A percentile compares a stretch with the other conserved stretches of the same genome.
These are phyloP conservation scores for Rotaria magnacalcarata DNA, from an alignment of 2,888 invertebrate genomes.

Conservation along the genomic window DNA sequence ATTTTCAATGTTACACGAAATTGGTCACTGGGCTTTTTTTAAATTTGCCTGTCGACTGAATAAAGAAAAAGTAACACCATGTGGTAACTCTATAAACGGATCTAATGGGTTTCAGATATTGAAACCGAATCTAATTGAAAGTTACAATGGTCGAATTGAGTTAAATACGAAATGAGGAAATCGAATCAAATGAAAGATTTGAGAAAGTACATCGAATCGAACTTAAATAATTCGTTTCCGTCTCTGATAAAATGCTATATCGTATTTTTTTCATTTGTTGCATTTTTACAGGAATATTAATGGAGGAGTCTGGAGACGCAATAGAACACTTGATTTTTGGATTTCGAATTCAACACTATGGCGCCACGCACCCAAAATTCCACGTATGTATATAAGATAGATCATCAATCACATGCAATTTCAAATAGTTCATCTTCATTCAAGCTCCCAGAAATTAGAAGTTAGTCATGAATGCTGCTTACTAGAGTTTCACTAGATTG, in stretches of 20 bases:
- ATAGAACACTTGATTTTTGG: not conserved
- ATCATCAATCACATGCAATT: too few species aligned
- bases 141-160: too few species aligned
- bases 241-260: not conserved
- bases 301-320: not conserved
- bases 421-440: too few species aligned
- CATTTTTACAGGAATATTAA: not conserved
- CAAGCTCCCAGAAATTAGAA: too few species aligned
- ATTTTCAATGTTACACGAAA: not conserved
- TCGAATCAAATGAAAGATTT: too few species aligned
- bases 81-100: not conserved
- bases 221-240: too few species aligned
- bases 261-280: not conserved
- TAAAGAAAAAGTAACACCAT: not conserved
- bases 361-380: not conserved
- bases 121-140: too few species aligned
- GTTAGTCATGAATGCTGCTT: too few species aligned
- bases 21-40: not conserved
- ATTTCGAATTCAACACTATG: not conserved
- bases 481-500: too few species aligned
- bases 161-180: too few species aligned
- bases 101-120: not conserved
- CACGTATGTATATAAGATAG: not conserved
- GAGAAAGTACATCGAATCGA: too few species aligned
- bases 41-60: not conserved